These are phyloP conservation scores for Sebastes cheni DNA, from an alignment of 2,797 vertebrate genomes.

Conservation along the genomic window DNA sequence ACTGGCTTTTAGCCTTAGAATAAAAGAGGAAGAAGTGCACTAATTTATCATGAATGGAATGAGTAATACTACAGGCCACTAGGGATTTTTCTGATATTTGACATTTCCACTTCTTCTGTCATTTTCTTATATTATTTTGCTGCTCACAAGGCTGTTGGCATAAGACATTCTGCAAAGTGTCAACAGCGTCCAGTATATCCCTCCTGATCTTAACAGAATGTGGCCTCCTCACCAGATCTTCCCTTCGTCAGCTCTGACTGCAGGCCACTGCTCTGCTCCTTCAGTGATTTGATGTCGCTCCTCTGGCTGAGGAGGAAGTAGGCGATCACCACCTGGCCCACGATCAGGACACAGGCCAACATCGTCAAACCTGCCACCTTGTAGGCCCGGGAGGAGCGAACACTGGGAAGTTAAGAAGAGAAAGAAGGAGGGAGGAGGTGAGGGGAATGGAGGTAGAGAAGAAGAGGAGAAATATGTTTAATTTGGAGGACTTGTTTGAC, in stretches of 20 bases:
- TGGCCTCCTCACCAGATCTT: conserved; percentile 53
- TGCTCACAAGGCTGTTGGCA: neutral
- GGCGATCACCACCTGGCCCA: conserved; percentile 84
- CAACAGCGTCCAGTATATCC: neutral
- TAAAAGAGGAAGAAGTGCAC: neutral
- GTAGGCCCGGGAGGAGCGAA: conserved; percentile 64
- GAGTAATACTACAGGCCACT: neutral
- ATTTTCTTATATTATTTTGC: neutral
- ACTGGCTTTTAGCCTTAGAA: neutral
- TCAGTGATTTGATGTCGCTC: conserved; percentile 81
- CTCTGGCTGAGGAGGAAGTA: conserved; percentile 88
- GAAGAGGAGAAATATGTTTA: neutral
- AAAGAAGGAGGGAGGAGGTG: too few species aligned
- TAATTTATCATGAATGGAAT: neutral
- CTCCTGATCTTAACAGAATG: neutral
- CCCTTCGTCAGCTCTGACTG: conserved; percentile 69
- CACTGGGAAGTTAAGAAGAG: conserved; percentile 18
- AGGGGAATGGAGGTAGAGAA: too few species aligned
- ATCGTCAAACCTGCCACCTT: conserved; percentile 83
- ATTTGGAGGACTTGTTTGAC: neutral
- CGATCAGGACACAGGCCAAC: conserved; percentile 87
- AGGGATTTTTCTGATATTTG: neutral
- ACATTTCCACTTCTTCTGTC: neutral
- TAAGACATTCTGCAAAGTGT: neutral
- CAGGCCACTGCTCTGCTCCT: conserved; percentile 72